phyloP scores from a whole-genome alignment of 2,797 vertebrate genomes.

The Leontopithecus rosalia region DNA sequence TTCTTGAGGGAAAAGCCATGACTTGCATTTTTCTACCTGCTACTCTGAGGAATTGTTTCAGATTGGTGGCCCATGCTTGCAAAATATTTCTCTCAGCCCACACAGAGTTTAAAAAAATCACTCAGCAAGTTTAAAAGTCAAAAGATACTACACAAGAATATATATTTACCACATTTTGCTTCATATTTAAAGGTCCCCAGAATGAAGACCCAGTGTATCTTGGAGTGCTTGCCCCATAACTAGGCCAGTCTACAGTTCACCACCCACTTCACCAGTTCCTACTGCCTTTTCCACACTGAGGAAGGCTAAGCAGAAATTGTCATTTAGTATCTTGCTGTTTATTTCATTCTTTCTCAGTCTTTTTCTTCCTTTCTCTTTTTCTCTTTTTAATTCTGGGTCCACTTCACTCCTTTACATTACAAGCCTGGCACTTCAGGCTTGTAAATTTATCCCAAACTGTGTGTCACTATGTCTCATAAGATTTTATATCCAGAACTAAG shows the following conservation, averaged over 20 bases:
- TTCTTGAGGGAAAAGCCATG: neutral
- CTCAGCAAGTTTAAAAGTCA: neutral
- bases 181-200: neutral
- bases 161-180: neutral
- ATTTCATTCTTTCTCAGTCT: neutral
- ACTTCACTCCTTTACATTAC: neutral
- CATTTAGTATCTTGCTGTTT: neutral
- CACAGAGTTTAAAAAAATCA: neutral
- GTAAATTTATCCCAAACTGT: neutral
- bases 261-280: fast-evolving
- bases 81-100: slow-evolving; percentile 2
- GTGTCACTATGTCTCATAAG: neutral
- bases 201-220: neutral
- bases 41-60: neutral
- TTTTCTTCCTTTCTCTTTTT: neutral
- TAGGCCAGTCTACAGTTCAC: neutral
- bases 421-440: neutral
- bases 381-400: neutral
- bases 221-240: neutral
- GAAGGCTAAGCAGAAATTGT: neutral
- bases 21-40: neutral
- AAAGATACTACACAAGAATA: neutral
- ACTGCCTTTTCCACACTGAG: too few relatives aligned
- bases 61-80: neutral
- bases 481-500: neutral